Evolutionary conservation across 2,797 vertebrate species (phyloP), one percentile per base, ranked within the genome.

Genomic region (Atherinosoma microstoma): DNA sequence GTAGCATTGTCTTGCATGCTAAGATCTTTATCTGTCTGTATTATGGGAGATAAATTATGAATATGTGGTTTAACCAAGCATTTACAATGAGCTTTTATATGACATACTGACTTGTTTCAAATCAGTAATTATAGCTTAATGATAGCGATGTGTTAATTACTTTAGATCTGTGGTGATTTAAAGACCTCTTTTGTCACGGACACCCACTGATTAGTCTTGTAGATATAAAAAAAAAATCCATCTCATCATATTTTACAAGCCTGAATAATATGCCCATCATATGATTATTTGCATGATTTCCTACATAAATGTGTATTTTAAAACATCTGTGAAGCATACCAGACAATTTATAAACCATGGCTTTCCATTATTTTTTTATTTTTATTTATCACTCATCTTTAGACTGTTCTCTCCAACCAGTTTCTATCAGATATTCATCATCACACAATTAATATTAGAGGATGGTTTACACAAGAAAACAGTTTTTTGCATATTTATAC

Each of bases 121-220:
- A 75, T 85, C 84, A 85, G 75, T 64, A 84, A 82, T 85, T 70
- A 49, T 40, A 24, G 73, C 83, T 76, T 90, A 89, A 90, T 91
- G 85, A 89, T 77, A 62, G 78, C 13, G 35, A 87, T 82, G 67
- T 85, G 66, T 81, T 89, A 86, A 91, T 92, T 89, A 86, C 81
- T 87, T 64, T 67, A 77, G 73, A 89, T 88, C 67, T 82, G 57
- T 35, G 24, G 36, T 75, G 82, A 90, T 88, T 89, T 79, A 86
- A 84, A 87, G 73, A 71, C 77, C 78, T 34, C 70, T 87, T 70
- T 67, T 67, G 59, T 85, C 79, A 68, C 61, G 40, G 51, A 61
- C 29, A 40, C 22, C 32, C 66, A 56, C 66, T 69, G 71, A 91
- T 92, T 83, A 76, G 69, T 87, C 79, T 76, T 15, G 18, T 22